Conservation (phyloP, 2,113 vertebrate species). For the Stegastes partitus region DNA sequence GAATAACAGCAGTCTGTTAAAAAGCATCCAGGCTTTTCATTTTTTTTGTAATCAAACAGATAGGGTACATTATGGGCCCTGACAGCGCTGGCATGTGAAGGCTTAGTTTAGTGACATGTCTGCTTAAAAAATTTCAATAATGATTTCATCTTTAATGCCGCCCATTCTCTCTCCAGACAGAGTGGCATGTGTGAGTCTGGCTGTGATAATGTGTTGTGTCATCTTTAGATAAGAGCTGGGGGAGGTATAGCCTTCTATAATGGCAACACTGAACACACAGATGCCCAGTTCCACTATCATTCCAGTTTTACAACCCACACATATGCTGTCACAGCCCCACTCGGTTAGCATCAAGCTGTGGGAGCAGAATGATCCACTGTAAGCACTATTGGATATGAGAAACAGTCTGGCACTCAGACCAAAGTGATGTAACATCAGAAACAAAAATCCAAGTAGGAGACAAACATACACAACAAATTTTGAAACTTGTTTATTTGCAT, state of each 20-base stretch:
- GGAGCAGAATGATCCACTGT: conserved; percentile 67
- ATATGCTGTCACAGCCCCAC: conserved; percentile 72
- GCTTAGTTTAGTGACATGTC: conserved; percentile 20
- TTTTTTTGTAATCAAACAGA: conserved; percentile 16
- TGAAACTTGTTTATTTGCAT: neutral
- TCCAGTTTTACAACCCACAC: conserved; percentile 79
- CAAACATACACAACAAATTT: neutral
- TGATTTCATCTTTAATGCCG: conserved; percentile 41
- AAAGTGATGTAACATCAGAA: conserved; percentile 52
- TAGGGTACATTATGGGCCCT: conserved; percentile 14
- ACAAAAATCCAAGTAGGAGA: conserved; percentile 1
- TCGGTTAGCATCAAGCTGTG: conserved; percentile 71
- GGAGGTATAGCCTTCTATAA: conserved; percentile 61
- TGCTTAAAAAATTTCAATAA: conserved; percentile 11
- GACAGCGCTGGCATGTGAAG: conserved; percentile 17
- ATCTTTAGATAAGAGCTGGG: conserved; percentile 68
- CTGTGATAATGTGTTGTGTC: conserved; percentile 63
- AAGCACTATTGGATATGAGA: conserved; percentile 60
- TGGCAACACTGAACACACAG: conserved; percentile 68
- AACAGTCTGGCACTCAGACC: conserved; percentile 52
- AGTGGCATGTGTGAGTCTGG: conserved; percentile 44
- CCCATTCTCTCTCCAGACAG: conserved; percentile 46
- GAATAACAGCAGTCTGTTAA: neutral
- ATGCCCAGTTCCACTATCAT: conserved; percentile 72
- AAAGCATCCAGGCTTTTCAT: too few species aligned